phyloP scores from a whole-genome alignment of 2,888 invertebrate genomes.

The Drymonia ruficornis region DNA sequence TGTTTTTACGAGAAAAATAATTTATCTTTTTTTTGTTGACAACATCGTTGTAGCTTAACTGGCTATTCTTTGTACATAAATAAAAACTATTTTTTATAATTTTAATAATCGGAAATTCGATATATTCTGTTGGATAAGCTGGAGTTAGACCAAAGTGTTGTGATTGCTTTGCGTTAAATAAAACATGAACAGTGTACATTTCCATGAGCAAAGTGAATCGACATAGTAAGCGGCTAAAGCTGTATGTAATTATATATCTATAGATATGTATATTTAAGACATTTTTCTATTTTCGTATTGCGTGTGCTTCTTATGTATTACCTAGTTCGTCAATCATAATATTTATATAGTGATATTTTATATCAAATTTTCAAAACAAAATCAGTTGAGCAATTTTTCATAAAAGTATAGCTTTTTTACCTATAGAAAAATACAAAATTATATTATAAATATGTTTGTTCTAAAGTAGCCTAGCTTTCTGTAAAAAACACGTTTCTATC shows the following conservation, averaged over 20 bases:
- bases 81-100: conserved; percentile 26
- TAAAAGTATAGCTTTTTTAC: too few species aligned
- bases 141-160: conserved; percentile 88
- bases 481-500: conserved; percentile 27
- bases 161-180: conserved; percentile 73
- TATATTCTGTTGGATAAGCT: conserved; percentile 80
- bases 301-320: conserved; percentile 41
- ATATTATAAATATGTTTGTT: neutral
- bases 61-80: conserved; percentile 26
- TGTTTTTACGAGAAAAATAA: conserved; percentile 60
- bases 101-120: conserved; percentile 40
- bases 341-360: conserved; percentile 18
- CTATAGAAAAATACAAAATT: too few species aligned
- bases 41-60: conserved; percentile 38
- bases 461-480: conserved; percentile 17
- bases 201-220: conserved; percentile 70
- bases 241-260: conserved; percentile 63
- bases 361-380: conserved; percentile 11
- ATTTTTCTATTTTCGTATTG: conserved; percentile 42
- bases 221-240: conserved; percentile 70
- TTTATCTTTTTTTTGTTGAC: conserved; percentile 29
- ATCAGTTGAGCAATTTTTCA: conserved; percentile 5
- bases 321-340: conserved; percentile 19
- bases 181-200: conserved; percentile 58
- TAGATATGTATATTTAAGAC: conserved; percentile 45